Base-by-base conservation (phyloP, 2,797 vertebrate species). In the Margarornis squamiger region DNA sequence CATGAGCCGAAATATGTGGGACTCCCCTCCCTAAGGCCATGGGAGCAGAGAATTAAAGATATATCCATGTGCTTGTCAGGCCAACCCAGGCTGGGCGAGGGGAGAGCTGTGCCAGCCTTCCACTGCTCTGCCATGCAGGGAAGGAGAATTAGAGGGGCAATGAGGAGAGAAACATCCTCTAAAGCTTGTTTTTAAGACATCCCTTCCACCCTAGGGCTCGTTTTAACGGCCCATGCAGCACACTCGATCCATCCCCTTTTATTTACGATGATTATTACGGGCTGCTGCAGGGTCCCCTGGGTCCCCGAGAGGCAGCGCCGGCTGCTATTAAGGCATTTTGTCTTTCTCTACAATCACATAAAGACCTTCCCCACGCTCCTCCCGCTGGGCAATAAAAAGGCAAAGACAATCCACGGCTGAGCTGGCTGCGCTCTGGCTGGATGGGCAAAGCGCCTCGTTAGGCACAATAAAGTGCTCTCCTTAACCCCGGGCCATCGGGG, bases 321-420 rank as follows among this genome's bases (percentile, higher is more conserved):
- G 88, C 79, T 91, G 91, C 93, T 95, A 95, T 95, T 96, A 96
- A 96, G 84, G 95, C 95, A 90, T 96, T 97, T 96, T 88, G 92
- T 96, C 95, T 96, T 88, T 71, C 94, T 95, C 91, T 75, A 61
- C 80, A 95, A 96, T 86, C 93, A 90, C 92, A 95, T 89, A 95
- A 93, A 95, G 95, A 65, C 88, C 68, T 96, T 95, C 76, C 62
- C 67, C 16, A 13, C 7, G 67, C 88, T 92, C 63, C 92, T 90
- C 89, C 86, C 39, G 81, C 90, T 86, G 92, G 75, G 81, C 91
- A 92, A 81, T 88, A 90, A 92, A 95, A 84, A 75, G 62, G 34
- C 5, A 65, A 66, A 94, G 91, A 43, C 65, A 73, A 78, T 49
- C 54, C 72, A 9, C 3, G 46, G 81, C 73, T 15, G 63, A 81